phyloP scores from a whole-genome alignment of 1,140 invertebrate genomes.

The Plectrocnemia conspersa region DNA sequence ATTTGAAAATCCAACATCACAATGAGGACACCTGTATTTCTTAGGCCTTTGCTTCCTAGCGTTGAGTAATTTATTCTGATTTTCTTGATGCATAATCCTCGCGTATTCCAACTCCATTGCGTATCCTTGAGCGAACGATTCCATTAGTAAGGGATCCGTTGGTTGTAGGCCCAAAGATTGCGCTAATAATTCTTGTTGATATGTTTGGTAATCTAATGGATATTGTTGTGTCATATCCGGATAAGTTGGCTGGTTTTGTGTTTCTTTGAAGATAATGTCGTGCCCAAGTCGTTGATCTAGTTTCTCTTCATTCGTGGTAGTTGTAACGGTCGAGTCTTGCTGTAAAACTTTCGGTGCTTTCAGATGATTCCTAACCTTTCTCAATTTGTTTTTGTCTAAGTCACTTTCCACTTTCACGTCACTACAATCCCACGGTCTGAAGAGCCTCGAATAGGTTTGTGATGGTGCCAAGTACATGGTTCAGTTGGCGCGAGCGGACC shows the following conservation, averaged over 20 bases:
- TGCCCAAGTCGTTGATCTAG: conserved; percentile 12
- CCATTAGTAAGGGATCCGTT: conserved; percentile 49
- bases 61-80: conserved; percentile 57
- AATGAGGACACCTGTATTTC: conserved; percentile 83
- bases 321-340: conserved; percentile 53
- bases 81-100: conserved; percentile 60
- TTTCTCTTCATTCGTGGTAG: conserved; percentile 45
- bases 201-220: conserved; percentile 16
- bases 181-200: conserved; percentile 40
- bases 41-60: conserved; percentile 77
- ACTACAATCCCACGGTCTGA: conserved; percentile 49
- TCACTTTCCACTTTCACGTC: conserved; percentile 28
- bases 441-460: conserved; percentile 40
- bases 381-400: conserved; percentile 40
- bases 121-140: conserved; percentile 53
- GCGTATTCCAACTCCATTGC: conserved; percentile 63
- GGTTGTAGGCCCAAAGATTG: conserved; percentile 49
- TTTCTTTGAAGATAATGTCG: background rate
- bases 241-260: conserved; percentile 14
- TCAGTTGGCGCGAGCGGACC: conserved; percentile 9
- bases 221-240: conserved; percentile 23
- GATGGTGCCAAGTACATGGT: conserved; percentile 20
- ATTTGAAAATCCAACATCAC: conserved; percentile 86
- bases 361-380: conserved; percentile 41
- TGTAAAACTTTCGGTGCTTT: conserved; percentile 43